A percentile compares a stretch with the other conserved stretches of the same genome.
These are phyloP conservation scores for Cyphotilapia sp. DNA, from an alignment of 2,113 vertebrate species.

Conservation along the genomic window DNA sequence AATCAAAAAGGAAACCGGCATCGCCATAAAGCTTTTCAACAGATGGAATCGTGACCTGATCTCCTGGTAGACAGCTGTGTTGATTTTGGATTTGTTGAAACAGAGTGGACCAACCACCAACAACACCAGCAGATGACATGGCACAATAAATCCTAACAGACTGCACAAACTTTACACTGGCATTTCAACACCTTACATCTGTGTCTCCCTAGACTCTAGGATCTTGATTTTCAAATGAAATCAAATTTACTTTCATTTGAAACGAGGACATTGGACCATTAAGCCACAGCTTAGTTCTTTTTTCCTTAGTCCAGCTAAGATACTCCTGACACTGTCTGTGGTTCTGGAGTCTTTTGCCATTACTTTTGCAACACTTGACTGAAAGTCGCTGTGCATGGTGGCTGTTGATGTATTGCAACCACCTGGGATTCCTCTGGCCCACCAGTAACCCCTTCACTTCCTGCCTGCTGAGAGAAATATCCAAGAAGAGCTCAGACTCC, in stretches of 20 bases:
- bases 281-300: background rate
- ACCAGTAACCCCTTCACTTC: background rate
- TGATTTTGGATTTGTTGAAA: background rate
- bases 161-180: background rate
- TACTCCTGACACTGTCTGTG: background rate
- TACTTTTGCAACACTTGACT: background rate
- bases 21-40: background rate
- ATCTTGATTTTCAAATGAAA: background rate
- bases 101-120: background rate
- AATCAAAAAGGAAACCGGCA: background rate
- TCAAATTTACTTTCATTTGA: background rate
- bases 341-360: background rate
- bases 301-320: background rate
- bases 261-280: background rate
- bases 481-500: background rate
- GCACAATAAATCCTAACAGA: background rate
- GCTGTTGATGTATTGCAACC: background rate
- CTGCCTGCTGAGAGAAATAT: background rate
- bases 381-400: background rate
- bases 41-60: background rate
- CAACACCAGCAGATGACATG: background rate
- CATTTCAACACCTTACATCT: background rate
- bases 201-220: background rate
- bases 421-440: background rate
- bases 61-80: background rate